Conservation (phyloP, 2,113 vertebrate species). For the Gasterosteus aculeatus region DNA sequence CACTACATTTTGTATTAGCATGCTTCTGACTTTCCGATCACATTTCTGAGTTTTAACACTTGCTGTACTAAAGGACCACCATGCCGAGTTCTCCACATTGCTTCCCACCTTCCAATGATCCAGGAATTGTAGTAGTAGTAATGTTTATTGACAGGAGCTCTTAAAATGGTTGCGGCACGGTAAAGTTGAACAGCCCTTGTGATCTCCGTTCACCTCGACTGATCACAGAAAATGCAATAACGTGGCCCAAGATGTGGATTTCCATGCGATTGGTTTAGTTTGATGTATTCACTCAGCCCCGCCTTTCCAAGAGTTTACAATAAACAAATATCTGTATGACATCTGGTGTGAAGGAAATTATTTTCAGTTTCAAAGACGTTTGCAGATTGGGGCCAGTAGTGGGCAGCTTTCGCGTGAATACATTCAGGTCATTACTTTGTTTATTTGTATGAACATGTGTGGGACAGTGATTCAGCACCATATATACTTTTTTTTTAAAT, state of each 20-base stretch:
- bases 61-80: background rate
- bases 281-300: constrained; percentile 80
- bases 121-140: background rate
- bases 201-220: background rate
- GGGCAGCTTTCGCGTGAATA: background rate
- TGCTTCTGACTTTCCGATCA: constrained; percentile 38
- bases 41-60: constrained; percentile 31
- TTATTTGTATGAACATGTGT: background rate
- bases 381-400: background rate
- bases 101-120: background rate
- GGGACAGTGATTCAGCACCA: background rate
- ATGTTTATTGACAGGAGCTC: background rate
- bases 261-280: constrained; percentile 11
- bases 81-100: background rate
- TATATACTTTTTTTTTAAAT: background rate
- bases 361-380: background rate
- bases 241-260: constrained; percentile 15
- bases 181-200: background rate
- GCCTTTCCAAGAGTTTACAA: constrained; percentile 89
- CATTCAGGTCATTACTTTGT: background rate
- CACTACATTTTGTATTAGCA: constrained; percentile 41
- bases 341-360: constrained; percentile 33
- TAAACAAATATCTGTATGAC: constrained; percentile 86
- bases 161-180: background rate
- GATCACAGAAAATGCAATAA: constrained; percentile 31